Conservation (phyloP, 1,140 invertebrate genomes). For the Zaprionus capensis region DNA sequence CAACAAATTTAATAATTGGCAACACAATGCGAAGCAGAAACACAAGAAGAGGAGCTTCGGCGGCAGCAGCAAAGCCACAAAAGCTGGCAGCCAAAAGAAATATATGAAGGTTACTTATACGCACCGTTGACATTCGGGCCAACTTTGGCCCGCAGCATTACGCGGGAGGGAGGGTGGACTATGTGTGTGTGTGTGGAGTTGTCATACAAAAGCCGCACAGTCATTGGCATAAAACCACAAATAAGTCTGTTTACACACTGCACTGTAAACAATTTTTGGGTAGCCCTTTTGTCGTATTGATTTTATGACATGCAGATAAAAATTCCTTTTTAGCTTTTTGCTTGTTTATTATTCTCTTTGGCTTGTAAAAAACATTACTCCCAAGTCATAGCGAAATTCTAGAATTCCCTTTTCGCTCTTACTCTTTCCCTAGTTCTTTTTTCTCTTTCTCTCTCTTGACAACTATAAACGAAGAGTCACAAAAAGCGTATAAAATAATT, state of each 20-base stretch:
- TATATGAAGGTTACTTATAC: conserved; percentile 53
- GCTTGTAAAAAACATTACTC: background rate
- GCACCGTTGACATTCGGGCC: conserved; percentile 63
- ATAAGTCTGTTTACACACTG: conserved; percentile 37
- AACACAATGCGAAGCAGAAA: conserved; percentile 15
- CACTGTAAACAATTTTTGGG: conserved; percentile 11
- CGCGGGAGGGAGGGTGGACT: background rate
- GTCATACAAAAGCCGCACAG: conserved; percentile 51
- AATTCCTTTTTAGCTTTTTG: conserved; percentile 2
- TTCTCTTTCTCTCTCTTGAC: background rate
- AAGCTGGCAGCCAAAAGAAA: conserved; percentile 11
- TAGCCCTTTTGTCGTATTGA: conserved; percentile 1
- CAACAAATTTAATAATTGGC: conserved; percentile 68
- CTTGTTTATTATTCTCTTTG: background rate
- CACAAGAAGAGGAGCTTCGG: background rate
- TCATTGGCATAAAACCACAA: conserved; percentile 56
- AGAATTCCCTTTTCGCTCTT: background rate
- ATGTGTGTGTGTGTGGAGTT: background rate
- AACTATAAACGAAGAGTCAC: background rate
- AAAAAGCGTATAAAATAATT: background rate
- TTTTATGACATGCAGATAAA: conserved; percentile 5
- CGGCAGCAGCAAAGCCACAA: conserved; percentile 1
- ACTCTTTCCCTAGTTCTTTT: too few species aligned
- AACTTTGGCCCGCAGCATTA: conserved; percentile 19
- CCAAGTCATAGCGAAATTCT: background rate